Base-by-base conservation (phyloP, 2,797 vertebrate species). In the Siniperca scherzeri region DNA sequence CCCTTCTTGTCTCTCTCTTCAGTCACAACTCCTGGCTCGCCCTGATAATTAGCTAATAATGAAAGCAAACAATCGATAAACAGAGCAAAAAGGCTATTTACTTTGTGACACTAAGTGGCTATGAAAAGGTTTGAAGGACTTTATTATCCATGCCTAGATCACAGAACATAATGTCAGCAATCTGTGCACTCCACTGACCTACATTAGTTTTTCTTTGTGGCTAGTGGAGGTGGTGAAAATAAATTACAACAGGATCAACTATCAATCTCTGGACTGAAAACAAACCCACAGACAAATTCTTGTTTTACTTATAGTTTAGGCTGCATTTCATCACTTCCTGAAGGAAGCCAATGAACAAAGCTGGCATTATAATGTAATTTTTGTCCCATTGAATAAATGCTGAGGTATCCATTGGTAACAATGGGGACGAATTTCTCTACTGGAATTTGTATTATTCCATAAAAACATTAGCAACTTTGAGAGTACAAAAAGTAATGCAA, bases 11-110 rank as follows among this genome's bases (percentile, higher is more conserved):
- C 10, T 57, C 10, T 42, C 19, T 56, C 36, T 25, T 55, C 16
- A 25, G 25, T 71, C 21, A 44, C 40, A 64, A 42, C 17, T 10
- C n/a, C 42, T n/a, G n/a, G 27, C 65, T 64, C 38, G 13, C 7
- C 16, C 64, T 62, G 7, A 25, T 42, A 6, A 19, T 57, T 22
- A 5, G 22, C 56, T 42, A 69, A 46, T 70, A 56, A 70, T 46
- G 33, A 21, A 67, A 67, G 19, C 67, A 56, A 56, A 27, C 30
- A 38, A 72, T 72, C 52, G 57, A 71, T 64, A 64, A 27, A 65
- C 8, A 66, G 30, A 62, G 38, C 3, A 42, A 19, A 70, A 9
- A 59, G 30, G 22, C 10, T 13, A 25, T 78, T 56, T 55, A 55
- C 67, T 64, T 19, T 70, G 48, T 64, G 77, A 46, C 16, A 25